Evolutionary conservation across 2,113 vertebrate species (phyloP).

Genomic region (Epinephelus cyanopodus): DNA sequence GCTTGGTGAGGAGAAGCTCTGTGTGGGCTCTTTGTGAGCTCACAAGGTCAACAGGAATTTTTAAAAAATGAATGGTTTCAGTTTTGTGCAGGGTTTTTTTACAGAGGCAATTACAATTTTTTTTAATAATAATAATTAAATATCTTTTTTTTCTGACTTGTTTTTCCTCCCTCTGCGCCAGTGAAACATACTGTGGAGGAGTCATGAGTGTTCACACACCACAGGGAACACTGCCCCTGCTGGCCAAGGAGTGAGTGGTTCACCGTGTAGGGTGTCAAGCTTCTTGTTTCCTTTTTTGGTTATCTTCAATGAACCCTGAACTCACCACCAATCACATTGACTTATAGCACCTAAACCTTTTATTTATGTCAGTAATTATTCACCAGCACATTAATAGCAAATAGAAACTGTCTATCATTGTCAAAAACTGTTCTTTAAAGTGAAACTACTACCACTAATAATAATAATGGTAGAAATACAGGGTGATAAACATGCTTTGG

Average conservation of each 20-base stretch:
- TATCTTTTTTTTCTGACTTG: background rate
- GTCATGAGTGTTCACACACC: slow-evolving; percentile 12
- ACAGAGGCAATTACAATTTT: background rate
- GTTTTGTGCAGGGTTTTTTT: background rate
- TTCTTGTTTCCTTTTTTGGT: slow-evolving; percentile 43
- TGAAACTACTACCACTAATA: too few species aligned
- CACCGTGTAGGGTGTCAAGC: background rate
- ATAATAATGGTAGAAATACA: too few species aligned
- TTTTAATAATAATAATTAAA: background rate
- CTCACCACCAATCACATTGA: background rate
- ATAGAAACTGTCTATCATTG: background rate
- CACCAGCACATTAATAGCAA: background rate
- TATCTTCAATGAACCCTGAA: slow-evolving; percentile 23
- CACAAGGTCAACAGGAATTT: background rate
- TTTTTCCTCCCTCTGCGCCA: slow-evolving; percentile 20
- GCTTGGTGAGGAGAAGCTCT: background rate
- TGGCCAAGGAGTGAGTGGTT: slow-evolving; percentile 24
- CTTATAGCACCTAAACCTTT: background rate
- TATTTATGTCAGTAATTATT: background rate
- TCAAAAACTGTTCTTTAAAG: background rate
- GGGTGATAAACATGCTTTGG: too few species aligned
- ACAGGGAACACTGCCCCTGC: slow-evolving; percentile 55
- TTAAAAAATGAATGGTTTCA: background rate
- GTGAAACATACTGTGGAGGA: background rate
- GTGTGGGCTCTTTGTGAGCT: background rate